Conservation (phyloP, 2,888 invertebrate species). For the Cryptus armator region DNA sequence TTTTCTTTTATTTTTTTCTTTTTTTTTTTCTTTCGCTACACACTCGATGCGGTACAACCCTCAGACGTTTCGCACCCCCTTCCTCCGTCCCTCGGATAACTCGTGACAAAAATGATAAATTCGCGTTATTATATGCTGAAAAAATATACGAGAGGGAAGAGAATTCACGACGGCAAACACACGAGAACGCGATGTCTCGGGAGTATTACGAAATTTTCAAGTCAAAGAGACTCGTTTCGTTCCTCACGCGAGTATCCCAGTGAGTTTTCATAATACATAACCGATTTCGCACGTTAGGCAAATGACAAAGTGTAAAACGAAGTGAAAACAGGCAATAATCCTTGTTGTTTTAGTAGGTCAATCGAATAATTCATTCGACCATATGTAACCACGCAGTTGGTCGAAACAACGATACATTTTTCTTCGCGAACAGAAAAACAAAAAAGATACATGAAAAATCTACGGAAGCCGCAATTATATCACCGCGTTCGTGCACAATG, state of each 20-base stretch:
- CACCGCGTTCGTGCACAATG: not conserved
- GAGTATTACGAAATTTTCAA: not conserved
- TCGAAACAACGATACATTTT: too few relatives aligned
- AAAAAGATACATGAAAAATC: not conserved
- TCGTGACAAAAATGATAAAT: constrained; percentile 71
- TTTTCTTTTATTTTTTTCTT: constrained; percentile 26
- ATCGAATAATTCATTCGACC: too few relatives aligned
- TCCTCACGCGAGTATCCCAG: too few relatives aligned
- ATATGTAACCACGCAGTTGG: too few relatives aligned
- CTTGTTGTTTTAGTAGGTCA: too few relatives aligned
- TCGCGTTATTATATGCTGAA: constrained; percentile 53
- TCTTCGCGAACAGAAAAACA: not conserved
- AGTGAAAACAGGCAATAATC: too few relatives aligned
- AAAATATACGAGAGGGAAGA: constrained; percentile 43
- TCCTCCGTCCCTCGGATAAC: constrained; percentile 58
- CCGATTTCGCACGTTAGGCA: too few relatives aligned
- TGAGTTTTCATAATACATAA: not conserved
- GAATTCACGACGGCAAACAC: constrained; percentile 37
- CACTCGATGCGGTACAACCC: constrained; percentile 16
- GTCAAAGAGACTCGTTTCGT: not conserved
- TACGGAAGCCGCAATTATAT: not conserved
- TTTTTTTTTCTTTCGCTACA: not conserved
- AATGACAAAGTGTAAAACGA: too few relatives aligned
- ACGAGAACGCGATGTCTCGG: not conserved
- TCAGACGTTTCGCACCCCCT: constrained; percentile 23